Conservation (phyloP, 2,888 invertebrate genomes). For the Diaphora mendica region DNA sequence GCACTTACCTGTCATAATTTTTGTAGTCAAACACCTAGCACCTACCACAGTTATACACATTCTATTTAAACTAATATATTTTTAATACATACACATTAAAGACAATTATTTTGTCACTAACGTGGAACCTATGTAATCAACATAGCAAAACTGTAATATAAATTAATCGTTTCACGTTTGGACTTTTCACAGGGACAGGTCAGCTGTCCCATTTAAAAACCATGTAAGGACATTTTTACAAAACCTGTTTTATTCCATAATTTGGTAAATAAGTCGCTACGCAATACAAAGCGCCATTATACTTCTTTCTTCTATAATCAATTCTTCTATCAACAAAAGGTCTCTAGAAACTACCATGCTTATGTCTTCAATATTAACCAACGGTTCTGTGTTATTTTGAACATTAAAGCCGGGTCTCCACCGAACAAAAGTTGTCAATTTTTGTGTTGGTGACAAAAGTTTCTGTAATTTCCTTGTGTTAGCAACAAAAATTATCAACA, state of each 20-base stretch:
- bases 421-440: no score
- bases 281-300: background rate
- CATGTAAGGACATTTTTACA: background rate
- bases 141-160: background rate
- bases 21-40: no score
- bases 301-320: no score
- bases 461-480: no score
- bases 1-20: no score
- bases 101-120: background rate
- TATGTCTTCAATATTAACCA: background rate
- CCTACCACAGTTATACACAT: no score
- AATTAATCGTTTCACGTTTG: background rate
- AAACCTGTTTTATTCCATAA: background rate
- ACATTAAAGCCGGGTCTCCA: no score
- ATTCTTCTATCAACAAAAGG: no score
- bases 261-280: background rate
- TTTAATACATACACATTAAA: background rate
- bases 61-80: no score
- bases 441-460: no score
- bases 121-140: background rate
- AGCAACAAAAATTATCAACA: no score
- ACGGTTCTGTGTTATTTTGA: no score
- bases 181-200: background rate
- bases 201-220: background rate
- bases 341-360: background rate